These are phyloP conservation scores for Pseudochirops cupreus DNA, from an alignment of 2,797 vertebrate genomes.

Conservation along the genomic window DNA sequence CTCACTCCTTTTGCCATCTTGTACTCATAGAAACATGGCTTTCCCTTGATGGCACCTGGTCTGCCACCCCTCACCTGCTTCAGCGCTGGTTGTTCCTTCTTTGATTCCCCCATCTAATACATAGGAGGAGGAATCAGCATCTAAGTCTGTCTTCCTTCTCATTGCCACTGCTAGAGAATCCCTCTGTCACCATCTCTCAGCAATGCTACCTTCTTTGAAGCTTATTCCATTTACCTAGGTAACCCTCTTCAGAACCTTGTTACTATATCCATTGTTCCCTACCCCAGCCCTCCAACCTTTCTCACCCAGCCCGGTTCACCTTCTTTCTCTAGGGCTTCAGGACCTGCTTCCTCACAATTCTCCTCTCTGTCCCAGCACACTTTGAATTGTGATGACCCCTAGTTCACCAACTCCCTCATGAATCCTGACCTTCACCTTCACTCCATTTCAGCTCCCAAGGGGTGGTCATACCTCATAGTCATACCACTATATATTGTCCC, in stretches of 20 bases:
- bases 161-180: background rate
- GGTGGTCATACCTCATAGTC: background rate
- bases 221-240: background rate
- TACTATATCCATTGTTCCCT: background rate
- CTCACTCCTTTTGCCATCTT: background rate
- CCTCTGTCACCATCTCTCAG: background rate
- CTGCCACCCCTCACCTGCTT: background rate
- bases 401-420: background rate
- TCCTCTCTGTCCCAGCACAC: background rate
- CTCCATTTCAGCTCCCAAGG: background rate
- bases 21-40: background rate
- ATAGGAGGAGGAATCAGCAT: background rate
- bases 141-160: background rate
- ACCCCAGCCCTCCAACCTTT: too few relatives aligned
- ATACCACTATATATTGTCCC: background rate
- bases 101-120: background rate
- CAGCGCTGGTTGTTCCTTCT: background rate
- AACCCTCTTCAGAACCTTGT: background rate
- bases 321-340: background rate
- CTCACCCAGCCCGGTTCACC: background rate
- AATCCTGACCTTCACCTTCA: background rate
- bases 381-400: background rate
- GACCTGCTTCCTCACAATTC: background rate
- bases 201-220: background rate
- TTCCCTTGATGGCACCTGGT: background rate